A percentile compares a stretch with the other conserved stretches of the same genome.
Evolutionary conservation across 1,140 invertebrate genomes (phyloP).

Genomic region (Drosophila grimshawi): DNA sequence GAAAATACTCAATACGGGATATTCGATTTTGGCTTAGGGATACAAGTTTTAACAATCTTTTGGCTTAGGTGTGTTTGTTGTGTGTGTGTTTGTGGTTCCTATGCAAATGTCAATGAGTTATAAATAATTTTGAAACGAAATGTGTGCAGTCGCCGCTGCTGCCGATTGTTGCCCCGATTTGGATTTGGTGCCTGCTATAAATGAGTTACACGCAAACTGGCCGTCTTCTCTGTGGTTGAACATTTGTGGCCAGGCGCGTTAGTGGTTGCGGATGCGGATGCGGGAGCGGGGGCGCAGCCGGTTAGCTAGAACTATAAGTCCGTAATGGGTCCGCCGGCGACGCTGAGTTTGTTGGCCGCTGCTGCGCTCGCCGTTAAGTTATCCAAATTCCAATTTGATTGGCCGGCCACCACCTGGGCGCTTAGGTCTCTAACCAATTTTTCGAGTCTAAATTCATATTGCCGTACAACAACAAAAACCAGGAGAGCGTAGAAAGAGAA

Average conservation of each 20-base stretch:
- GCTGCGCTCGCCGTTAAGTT: slow-evolving; percentile 6
- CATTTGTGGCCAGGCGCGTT: not conserved
- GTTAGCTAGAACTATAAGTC: slow-evolving; percentile 83
- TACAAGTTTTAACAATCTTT: slow-evolving; percentile 24
- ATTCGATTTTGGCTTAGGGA: slow-evolving; percentile 22
- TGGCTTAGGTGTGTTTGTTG: slow-evolving; percentile 31
- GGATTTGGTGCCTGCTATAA: slow-evolving; percentile 61
- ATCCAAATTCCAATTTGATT: slow-evolving; percentile 49
- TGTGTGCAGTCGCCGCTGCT: slow-evolving; percentile 45
- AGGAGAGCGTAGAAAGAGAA: slow-evolving; percentile 53
- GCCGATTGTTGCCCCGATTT: slow-evolving; percentile 8
- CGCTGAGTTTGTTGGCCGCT: slow-evolving; percentile 56
- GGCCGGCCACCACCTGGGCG: slow-evolving; percentile 56
- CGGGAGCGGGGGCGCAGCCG: slow-evolving; percentile 28
- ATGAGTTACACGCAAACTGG: slow-evolving; percentile 58
- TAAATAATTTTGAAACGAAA: slow-evolving; percentile 74
- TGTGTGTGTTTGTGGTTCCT: slow-evolving; percentile 20
- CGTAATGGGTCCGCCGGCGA: slow-evolving; percentile 76
- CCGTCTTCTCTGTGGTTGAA: not conserved
- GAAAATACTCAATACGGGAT: slow-evolving; percentile 1
- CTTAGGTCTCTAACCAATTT: slow-evolving; percentile 82
- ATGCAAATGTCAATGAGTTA: slow-evolving; percentile 63
- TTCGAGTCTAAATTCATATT: slow-evolving; percentile 73
- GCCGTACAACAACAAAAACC: not conserved
- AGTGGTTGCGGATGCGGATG: not conserved